phyloP scores from a whole-genome alignment of 2,113 vertebrate genomes.

The Tachuris rubrigastra region DNA sequence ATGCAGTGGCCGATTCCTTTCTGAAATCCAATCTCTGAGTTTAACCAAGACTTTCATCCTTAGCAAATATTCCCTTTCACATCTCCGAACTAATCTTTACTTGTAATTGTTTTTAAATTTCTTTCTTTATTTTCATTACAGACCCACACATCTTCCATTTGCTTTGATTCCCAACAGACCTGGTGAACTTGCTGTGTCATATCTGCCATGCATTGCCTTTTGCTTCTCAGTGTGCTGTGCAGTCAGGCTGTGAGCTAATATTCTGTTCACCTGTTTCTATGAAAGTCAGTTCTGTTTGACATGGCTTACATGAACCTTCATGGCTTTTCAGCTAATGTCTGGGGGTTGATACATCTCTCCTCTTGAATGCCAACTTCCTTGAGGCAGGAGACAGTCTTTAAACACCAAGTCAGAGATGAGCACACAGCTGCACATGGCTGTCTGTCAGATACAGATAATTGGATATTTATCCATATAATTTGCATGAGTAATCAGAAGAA shows the following conservation, averaged over 20 bases:
- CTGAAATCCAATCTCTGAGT: neutral
- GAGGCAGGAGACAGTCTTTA: neutral
- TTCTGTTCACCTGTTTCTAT: neutral
- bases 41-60: neutral
- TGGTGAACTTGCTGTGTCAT: rapidly evolving
- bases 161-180: neutral
- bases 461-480: constrained; percentile 26
- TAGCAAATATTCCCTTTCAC: neutral
- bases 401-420: neutral
- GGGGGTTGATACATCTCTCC: neutral
- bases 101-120: neutral
- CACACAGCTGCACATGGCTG: neutral
- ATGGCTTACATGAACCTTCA: rapidly evolving
- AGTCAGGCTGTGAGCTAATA: rapidly evolving
- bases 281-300: neutral
- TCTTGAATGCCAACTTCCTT: neutral
- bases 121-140: neutral
- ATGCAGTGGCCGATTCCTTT: neutral
- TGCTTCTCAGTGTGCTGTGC: rapidly evolving
- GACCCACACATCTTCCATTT: neutral
- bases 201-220: rapidly evolving
- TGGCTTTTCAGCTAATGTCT: neutral
- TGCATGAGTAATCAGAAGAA: constrained; percentile 1
- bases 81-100: neutral
- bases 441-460: constrained; percentile 28